phyloP scores from a whole-genome alignment of 2,797 vertebrate genomes.

The Pseudochromis fuscus region DNA sequence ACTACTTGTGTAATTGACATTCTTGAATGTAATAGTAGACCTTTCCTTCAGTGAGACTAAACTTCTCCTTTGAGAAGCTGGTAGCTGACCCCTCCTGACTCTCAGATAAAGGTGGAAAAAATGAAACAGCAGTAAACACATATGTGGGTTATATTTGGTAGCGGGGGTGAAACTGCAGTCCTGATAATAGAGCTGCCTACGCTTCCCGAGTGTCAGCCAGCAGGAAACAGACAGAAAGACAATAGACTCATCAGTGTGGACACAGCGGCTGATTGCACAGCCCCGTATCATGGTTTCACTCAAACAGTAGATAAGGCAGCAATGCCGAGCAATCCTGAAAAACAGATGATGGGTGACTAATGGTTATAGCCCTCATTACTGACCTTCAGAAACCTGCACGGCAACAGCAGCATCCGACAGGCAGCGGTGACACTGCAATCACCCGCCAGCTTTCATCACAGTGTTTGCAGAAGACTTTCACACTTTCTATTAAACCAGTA shows the following conservation, averaged over 20 bases:
- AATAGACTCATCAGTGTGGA: slow-evolving; percentile 45
- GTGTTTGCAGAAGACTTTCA: neutral
- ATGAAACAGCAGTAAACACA: slow-evolving; percentile 15
- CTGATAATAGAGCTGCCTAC: slow-evolving; percentile 55
- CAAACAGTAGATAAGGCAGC: slow-evolving; percentile 56
- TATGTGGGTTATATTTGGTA: slow-evolving; percentile 39
- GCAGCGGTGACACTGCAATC: neutral
- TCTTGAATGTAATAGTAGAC: neutral
- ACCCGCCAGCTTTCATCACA: neutral
- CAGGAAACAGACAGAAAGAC: slow-evolving; percentile 61
- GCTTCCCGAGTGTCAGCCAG: slow-evolving; percentile 38
- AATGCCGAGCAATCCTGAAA: slow-evolving; percentile 25
- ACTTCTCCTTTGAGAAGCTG: neutral
- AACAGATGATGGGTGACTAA: slow-evolving; percentile 57
- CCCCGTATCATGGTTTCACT: slow-evolving; percentile 35
- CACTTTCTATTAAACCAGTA: neutral
- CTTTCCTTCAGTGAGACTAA: neutral
- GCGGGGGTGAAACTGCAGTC: slow-evolving; percentile 21
- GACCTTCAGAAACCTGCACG: slow-evolving; percentile 17
- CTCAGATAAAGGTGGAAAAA: slow-evolving; percentile 14
- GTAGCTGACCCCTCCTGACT: neutral
- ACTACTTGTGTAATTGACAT: neutral
- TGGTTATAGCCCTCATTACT: slow-evolving; percentile 11
- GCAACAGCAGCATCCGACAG: neutral
- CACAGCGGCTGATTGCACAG: slow-evolving; percentile 39